phyloP scores from a whole-genome alignment of 2,113 vertebrate genomes.

The Myxocyprinus asiaticus region DNA sequence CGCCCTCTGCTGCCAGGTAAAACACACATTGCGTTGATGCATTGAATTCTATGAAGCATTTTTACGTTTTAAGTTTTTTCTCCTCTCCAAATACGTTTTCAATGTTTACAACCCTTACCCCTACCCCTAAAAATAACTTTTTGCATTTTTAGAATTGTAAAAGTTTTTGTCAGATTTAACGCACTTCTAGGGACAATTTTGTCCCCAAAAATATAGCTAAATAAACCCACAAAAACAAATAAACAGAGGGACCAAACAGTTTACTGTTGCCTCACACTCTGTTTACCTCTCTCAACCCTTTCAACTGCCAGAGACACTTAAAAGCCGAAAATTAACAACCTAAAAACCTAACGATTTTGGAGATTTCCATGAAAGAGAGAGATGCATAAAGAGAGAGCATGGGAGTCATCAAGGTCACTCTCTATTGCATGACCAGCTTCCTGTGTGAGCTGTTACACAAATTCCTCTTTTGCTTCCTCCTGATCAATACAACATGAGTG shows the following conservation, averaged over 20 bases:
- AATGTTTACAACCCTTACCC: too few species aligned
- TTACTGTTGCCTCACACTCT: too few species aligned
- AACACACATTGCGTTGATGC: neutral
- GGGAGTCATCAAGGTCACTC: neutral
- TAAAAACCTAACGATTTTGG: too few species aligned
- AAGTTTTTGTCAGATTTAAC: too few species aligned
- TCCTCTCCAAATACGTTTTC: too few species aligned
- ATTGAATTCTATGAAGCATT: too few species aligned
- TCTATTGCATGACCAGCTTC: neutral
- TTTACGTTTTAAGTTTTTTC: too few species aligned
- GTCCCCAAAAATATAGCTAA: neutral
- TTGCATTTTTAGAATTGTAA: too few species aligned
- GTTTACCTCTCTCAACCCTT: too few species aligned
- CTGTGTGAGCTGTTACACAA: slow-evolving; percentile 22
- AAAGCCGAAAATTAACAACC: neutral
- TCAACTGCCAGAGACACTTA: neutral
- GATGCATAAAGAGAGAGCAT: too few species aligned
- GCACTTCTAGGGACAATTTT: too few species aligned
- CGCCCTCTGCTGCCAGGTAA: slow-evolving; percentile 56
- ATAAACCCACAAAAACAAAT: slow-evolving; percentile 9
- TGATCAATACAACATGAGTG: neutral
- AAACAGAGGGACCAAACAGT: neutral
- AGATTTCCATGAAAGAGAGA: neutral
- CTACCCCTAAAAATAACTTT: too few species aligned
- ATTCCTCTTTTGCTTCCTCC: slow-evolving; percentile 17